Evolutionary conservation across 2,113 vertebrate genomes (phyloP), one percentile per base, ranked within the genome.

Genomic region (Pluvialis apricaria): DNA sequence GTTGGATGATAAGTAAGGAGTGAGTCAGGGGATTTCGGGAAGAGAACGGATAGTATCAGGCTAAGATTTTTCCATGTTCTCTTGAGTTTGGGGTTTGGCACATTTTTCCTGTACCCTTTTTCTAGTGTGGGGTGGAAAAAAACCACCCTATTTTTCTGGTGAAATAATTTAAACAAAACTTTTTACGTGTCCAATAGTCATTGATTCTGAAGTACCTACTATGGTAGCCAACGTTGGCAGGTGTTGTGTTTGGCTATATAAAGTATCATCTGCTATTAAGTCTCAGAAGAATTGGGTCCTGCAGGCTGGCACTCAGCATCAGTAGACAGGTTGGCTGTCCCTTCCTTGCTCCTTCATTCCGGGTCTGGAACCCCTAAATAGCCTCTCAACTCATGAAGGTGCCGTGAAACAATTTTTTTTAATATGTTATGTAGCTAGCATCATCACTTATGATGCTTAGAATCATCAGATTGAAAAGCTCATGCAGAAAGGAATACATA

Each of bases 1-100:
- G 91, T 32, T 91, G 72, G 68, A 83, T 81, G 76, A 68, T 87
- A 94, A 89, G 47, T 68, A 62, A 62, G 61, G 84, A 90, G 54
- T 95, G 88, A 95, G 72, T 95, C 94, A 96, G 72, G 88, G 86
- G 44, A 94, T 86, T 95, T 94, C 3, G 54, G 88, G 92, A 91
- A 88, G 38, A 75, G 45, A 90, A 86, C 2, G 0, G 31, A 58
- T 80, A 76, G 71, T 65, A 34, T 62, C 92, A 78, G 60, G 25
- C 72, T 89, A 49, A 81, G 60, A 75, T 58, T 86, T 24, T 88
- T 76, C 47, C 45, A 7, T 54, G 36, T 79, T 85, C 90, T 64
- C 71, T 93, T 69, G 81, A 86, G 47, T 58, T 62, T 60, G 66
- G 72, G 32, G 18, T 38, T 82, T 84, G 24, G 38, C 81, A 13